These are phyloP conservation scores for Synanthedon vespiformis DNA, from an alignment of 2,888 invertebrate genomes.

Conservation along the genomic window DNA sequence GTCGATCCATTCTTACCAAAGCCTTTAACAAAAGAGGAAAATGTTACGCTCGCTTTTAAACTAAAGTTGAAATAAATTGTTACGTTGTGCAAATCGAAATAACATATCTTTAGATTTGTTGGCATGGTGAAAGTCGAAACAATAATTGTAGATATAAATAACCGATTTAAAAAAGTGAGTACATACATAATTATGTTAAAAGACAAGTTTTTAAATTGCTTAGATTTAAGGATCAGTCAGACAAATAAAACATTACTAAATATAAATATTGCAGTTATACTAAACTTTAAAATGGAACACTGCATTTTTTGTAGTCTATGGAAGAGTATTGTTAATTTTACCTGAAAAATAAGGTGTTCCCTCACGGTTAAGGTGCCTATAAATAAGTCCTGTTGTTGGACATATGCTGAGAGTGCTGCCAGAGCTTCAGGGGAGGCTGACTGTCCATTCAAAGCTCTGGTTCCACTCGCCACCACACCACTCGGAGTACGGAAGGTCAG, in stretches of 20 bases:
- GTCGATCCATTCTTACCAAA: constrained; percentile 85
- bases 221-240: neutral
- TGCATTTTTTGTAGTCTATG: neutral
- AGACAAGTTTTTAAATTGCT: neutral
- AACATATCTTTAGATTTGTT: too few relatives aligned
- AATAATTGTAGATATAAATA: too few relatives aligned
- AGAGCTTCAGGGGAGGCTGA: constrained; percentile 78
- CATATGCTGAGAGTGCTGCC: constrained; percentile 87
- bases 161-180: too few relatives aligned
- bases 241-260: neutral
- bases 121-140: too few relatives aligned
- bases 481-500: constrained; percentile 84
- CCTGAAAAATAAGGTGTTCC: constrained; percentile 91
- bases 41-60: too few relatives aligned
- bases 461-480: constrained; percentile 74
- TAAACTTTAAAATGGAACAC: neutral
- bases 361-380: constrained; percentile 89
- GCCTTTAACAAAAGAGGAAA: constrained; percentile 55
- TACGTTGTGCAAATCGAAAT: too few relatives aligned
- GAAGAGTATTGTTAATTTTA: constrained; percentile 23
- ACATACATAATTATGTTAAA: neutral
- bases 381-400: constrained; percentile 94
- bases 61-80: too few relatives aligned
- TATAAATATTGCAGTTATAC: neutral
- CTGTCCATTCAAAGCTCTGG: constrained; percentile 79